Base-by-base conservation (phyloP, 2,113 vertebrate species). In the Zosterops hypoxanthus region DNA sequence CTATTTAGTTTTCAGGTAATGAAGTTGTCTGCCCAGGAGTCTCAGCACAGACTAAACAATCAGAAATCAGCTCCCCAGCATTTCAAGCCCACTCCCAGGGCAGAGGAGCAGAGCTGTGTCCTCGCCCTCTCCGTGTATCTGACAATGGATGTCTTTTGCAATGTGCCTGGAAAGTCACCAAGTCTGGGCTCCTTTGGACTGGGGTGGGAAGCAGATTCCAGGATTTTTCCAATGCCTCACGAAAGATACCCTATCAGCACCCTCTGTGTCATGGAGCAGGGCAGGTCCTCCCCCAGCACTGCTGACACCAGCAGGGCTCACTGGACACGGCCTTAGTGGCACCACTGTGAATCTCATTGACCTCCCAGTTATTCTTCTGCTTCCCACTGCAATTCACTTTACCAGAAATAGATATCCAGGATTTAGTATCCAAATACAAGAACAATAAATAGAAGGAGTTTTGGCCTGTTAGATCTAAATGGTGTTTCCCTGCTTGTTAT, bases 361-460 rank as follows among this genome's bases (percentile, higher is more conserved):
- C 89, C 78, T 76, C 78, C 0, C 12, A 76, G 46, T 49, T 68
- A 53, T 76, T 85, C 61, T 53, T 61, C 41, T 84, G 65, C 44
- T 86, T 47, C 42, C 50, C 28, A 46, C 61, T 81, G 81, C 49
- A 95, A 84, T 84, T 52, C 34, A 81, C 22, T 60, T 68, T 55
- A 84, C 60, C 73, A 92, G 91, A 86, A 90, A 88, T 3, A 83
- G 82, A 82, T 70, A 90, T 33, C 81, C 86, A 84, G 79, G 64
- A 50, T 82, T 96, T 92, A 60, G 77, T 50, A 83, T 42, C 72
- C 78, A 86, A 93, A 75, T 59, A 61, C 41, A 76, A 73, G 76
- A 59, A 42, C 11, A 84, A 53, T 59, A 90, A 93, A 78, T 4
- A 88, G 92, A 86, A 90, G 64, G 73, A 88, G 21, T 69, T 93